phyloP scores from a whole-genome alignment of 2,888 invertebrate species.

The Tryphoninae sp. region DNA sequence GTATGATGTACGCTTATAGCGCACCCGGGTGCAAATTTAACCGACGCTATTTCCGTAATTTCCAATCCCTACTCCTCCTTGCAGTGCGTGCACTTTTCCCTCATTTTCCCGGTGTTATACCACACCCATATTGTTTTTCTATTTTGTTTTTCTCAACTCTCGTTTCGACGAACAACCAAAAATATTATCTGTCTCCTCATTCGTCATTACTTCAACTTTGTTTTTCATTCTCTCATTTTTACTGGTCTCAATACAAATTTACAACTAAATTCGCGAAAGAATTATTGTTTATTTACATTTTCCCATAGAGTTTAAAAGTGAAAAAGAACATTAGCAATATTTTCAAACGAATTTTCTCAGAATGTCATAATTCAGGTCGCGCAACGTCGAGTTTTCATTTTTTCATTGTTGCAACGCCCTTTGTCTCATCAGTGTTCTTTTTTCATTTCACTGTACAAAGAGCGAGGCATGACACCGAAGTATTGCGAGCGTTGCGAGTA shows the following conservation, averaged over 20 bases:
- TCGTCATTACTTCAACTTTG: constrained; percentile 9
- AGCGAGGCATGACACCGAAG: no score
- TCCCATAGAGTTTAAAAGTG: no score
- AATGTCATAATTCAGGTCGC: no score
- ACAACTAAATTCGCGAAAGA: no score
- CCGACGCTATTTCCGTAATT: constrained; percentile 71
- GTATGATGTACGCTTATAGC: constrained; percentile 74
- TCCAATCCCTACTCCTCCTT: constrained; percentile 50
- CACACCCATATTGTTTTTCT: constrained; percentile 38
- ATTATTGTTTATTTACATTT: no score
- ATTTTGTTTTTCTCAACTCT: constrained; percentile 18
- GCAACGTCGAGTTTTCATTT: no score
- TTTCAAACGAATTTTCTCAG: no score
- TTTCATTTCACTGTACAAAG: no score
- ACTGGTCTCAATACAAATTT: not conserved
- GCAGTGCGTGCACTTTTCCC: constrained; percentile 64
- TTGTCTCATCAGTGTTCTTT: no score
- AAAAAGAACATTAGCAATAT: no score
- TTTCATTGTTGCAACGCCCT: no score
- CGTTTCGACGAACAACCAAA: constrained; percentile 23
- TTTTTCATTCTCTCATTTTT: constrained; percentile 18
- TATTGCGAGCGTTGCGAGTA: no score
- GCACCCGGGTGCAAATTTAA: constrained; percentile 73
- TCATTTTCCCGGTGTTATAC: constrained; percentile 33
- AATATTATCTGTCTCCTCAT: not conserved